Evolutionary conservation across 1,140 invertebrate species (phyloP).

Genomic region (Drosophila kepulauana): DNA sequence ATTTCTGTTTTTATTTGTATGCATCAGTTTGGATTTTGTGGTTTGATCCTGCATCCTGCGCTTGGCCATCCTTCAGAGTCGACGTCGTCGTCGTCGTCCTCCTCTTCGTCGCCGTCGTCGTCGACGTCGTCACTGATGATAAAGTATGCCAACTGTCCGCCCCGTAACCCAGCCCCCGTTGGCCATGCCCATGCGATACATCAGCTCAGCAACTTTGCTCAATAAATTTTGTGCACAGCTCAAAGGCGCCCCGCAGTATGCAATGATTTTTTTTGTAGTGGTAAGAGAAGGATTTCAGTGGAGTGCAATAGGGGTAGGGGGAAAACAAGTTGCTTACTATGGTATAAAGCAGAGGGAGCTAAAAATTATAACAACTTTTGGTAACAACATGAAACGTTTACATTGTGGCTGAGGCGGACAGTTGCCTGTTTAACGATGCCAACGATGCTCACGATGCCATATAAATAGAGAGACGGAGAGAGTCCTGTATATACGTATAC

Average conservation of each 20-base stretch:
- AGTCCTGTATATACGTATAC: neutral
- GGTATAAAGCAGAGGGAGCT: slow-evolving; percentile 38
- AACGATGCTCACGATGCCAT: slow-evolving; percentile 12
- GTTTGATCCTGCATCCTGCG: slow-evolving; percentile 80
- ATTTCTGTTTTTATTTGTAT: slow-evolving; percentile 74
- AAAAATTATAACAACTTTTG: slow-evolving; percentile 83
- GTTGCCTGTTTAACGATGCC: slow-evolving; percentile 65
- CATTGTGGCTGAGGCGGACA: slow-evolving; percentile 62
- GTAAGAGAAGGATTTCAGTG: neutral
- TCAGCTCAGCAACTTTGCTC: slow-evolving; percentile 82
- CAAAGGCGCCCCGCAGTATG: slow-evolving; percentile 75
- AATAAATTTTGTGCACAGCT: slow-evolving; percentile 77
- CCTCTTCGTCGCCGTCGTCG: slow-evolving; percentile 35
- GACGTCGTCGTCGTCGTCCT: slow-evolving; percentile 41
- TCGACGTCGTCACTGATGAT: slow-evolving; percentile 72
- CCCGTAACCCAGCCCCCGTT: slow-evolving; percentile 32
- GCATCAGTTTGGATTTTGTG: slow-evolving; percentile 83
- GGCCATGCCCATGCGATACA: slow-evolving; percentile 61
- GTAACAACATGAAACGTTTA: slow-evolving; percentile 81
- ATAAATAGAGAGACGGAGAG: too few relatives aligned
- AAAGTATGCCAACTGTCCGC: slow-evolving; percentile 82
- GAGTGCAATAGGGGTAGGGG: neutral
- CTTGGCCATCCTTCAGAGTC: slow-evolving; percentile 57
- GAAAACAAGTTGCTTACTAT: slow-evolving; percentile 73
- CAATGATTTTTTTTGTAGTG: slow-evolving; percentile 64